Evolutionary conservation across 2,888 invertebrate species (phyloP), one percentile per base, ranked within the genome.

Genomic region (Drosophila antonietae): DNA sequence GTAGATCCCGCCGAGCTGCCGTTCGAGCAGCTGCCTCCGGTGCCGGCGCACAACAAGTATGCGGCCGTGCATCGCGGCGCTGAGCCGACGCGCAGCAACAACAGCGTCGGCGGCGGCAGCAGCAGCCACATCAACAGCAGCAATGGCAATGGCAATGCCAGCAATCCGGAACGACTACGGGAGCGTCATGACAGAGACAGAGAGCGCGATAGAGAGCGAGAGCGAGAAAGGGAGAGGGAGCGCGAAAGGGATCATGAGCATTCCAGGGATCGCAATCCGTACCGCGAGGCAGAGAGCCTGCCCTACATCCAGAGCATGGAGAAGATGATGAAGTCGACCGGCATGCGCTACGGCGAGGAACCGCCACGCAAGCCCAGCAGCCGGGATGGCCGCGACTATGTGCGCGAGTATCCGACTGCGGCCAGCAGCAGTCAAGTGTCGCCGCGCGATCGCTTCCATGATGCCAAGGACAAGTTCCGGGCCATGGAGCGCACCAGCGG

Each of bases 381-480:
- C 43, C 55, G 72, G n/a, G 62, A 83, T 1, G 64, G 68, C 23
- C 52, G 37, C 23, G 68, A 69, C 35, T 64, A 68, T 18, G 58
- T 57, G 6, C 63, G 69, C 2, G 74, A 68, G 31, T 59, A 62
- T 37, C 49, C 69, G 33, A 15, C 20, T 5, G 31, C 35, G 9
- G 51, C 23, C 28, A 57, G 49, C 61, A 75, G 75, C 61, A 75
- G 75, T 35, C 86, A 83, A 57, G 85, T 92, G n/a, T 95, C 95
- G 2, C 96, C 96, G 1, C 95, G 96, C 80, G 97, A 97, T 87
- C 94, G 97, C 68, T 97, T 97, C 93, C 96, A 96, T 84, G 97
- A 97, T 84, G 97, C 97, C 52, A 97, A 97, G 92, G 96, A 97
- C 89, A 97, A 97, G 93, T 97, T 97, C 91, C 94, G 96, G 91